Percentiles rank a stretch among this genome's conserved stretches.
Conservation (phyloP, 2,797 vertebrate species). For the Anabacerthia variegaticeps region DNA sequence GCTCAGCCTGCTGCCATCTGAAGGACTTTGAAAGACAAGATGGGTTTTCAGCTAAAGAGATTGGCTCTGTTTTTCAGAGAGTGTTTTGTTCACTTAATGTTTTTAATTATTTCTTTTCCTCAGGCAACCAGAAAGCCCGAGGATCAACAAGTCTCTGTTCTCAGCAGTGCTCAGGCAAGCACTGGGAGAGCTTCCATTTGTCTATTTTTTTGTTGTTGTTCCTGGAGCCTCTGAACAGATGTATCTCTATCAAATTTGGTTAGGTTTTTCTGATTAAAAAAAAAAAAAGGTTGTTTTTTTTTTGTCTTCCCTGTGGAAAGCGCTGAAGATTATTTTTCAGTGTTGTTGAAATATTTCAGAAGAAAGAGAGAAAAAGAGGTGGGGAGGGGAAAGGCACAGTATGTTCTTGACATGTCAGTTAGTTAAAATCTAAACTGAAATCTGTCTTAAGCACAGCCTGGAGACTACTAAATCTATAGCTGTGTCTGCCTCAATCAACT, state of each 20-base stretch:
- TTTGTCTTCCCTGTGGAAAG: slow-evolving; percentile 3
- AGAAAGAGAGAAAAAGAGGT: background rate
- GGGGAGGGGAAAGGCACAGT: background rate
- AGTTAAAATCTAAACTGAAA: slow-evolving; percentile 47
- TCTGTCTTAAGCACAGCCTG: slow-evolving; percentile 33
- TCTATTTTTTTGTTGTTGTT: background rate
- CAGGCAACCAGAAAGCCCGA: slow-evolving; percentile 39
- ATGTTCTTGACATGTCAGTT: background rate
- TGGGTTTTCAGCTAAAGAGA: background rate
- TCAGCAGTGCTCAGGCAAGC: slow-evolving; percentile 39
- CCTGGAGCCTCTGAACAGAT: slow-evolving; percentile 18
- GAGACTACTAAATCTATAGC: slow-evolving; percentile 4
- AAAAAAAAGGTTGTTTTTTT: background rate
- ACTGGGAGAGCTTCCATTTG: slow-evolving; percentile 36
- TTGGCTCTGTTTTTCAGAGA: background rate
- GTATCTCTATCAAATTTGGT: slow-evolving; percentile 41
- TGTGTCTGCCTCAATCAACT: background rate
- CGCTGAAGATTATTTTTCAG: background rate
- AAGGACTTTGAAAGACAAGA: slow-evolving; percentile 8
- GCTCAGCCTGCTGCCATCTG: background rate
- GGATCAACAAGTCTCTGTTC: slow-evolving; percentile 69
- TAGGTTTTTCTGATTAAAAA: background rate
- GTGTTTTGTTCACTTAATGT: slow-evolving; percentile 55
- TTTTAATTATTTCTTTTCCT: slow-evolving; percentile 71
- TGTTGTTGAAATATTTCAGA: slow-evolving; percentile 13